Evolutionary conservation across 2,888 invertebrate genomes (phyloP).

Genomic region (Leptopilina myrica): DNA sequence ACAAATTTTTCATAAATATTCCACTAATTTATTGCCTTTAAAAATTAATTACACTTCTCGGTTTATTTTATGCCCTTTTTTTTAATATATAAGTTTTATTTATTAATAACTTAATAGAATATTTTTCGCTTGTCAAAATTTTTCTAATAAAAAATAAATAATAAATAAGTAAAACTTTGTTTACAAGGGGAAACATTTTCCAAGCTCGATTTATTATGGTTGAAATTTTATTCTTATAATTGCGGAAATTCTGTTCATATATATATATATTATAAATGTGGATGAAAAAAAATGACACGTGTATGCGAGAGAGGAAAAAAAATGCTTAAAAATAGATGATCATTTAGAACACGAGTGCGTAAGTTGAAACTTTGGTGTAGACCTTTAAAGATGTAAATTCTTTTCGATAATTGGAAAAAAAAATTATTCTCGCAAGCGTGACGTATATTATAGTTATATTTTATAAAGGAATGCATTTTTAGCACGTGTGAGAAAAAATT

Average conservation of each 20-base stretch:
- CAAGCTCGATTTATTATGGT: neutral
- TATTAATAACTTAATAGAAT: no score
- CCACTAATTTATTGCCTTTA: no score
- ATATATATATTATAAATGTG: neutral
- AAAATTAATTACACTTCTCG: no score
- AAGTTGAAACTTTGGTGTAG: neutral
- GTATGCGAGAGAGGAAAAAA: neutral
- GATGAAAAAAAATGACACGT: neutral
- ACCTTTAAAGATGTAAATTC: neutral
- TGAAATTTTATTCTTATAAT: neutral
- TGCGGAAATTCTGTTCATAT: neutral
- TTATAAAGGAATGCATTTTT: neutral
- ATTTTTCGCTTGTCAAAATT: no score
- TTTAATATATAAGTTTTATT: no score
- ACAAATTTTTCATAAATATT: no score
- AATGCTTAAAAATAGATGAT: neutral
- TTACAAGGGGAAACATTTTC: neutral
- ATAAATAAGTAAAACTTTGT: neutral
- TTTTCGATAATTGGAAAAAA: neutral
- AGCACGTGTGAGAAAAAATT: no score
- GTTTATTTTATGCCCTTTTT: no score
- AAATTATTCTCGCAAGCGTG: neutral
- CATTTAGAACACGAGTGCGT: neutral
- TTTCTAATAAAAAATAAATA: no score
- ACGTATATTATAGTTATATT: neutral